Base-by-base conservation (phyloP, 2,113 vertebrate species). In the Pardalotus punctatus region DNA sequence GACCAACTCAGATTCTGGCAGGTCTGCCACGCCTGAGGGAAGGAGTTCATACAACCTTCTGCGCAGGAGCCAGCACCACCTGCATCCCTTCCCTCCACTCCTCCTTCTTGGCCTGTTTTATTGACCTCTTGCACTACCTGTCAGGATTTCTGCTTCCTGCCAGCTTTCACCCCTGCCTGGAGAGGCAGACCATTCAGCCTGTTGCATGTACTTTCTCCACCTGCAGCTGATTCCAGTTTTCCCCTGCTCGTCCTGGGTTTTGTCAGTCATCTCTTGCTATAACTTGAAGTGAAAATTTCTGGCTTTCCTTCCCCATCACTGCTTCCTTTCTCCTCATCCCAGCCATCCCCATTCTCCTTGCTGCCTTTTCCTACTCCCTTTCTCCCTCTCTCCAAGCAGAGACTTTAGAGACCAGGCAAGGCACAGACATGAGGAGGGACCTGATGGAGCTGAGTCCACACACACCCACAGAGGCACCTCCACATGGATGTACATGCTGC, bases 261-360 rank as follows among this genome's bases (percentile, higher is more conserved):
- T 57, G 13, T 80, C 45, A 72, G 48, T 56, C 3, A 1, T 61
- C 18, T 50, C 45, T 64, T 87, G 40, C 9, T 48, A 36, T 43
- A 8, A 3, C 7, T 67, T 58, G 16, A 78, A 78, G 51, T 47
- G 43, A 87, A 92, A 67, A 47, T 23, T 77, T 72, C 36, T 80
- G 66, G 1, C 14, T 64, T 20, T 84, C 13, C 50, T 70, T 43
- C 27, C 17, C 53, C 1, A 0, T 20, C 7, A 8, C 11, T 67
- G 27, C 45, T 40, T 85, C 29, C 33, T 17, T 76, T 69, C 31
- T 89, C n/a, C 23, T 14, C 12, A 11, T 14, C 38, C 35, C 29
- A 35, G 19, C 12, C 17, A 24, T 57, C 23, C 33, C 22, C 14
- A 42, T 18, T 35, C 64, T 66, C 50, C 56, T 71, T 17, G 2